These are phyloP conservation scores for Petrolisthes manimaculis DNA, from an alignment of 2,888 invertebrate species.

Conservation along the genomic window DNA sequence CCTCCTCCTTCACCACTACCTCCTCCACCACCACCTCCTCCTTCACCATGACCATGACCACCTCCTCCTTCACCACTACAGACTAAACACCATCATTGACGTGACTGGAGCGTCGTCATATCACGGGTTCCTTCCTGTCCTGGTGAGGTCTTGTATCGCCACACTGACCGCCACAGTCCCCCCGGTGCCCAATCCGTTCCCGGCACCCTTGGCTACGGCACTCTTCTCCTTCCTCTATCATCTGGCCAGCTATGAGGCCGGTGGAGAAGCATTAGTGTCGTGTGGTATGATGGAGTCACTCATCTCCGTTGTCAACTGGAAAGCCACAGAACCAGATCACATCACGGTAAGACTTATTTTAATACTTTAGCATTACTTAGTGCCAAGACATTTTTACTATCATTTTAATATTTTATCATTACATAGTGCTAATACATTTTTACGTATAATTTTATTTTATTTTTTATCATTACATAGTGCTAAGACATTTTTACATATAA, in stretches of 20 bases:
- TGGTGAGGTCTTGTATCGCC: slow-evolving; percentile 84
- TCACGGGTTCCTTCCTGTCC: slow-evolving; percentile 86
- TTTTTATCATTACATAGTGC: too few species aligned
- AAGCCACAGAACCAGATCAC: slow-evolving; percentile 84
- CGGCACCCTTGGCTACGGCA: slow-evolving; percentile 80
- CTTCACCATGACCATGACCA: too few species aligned
- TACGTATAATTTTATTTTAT: too few species aligned
- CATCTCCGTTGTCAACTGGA: slow-evolving; percentile 88
- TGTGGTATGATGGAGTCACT: slow-evolving; percentile 92
- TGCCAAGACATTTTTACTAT: too few species aligned
- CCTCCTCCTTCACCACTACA: slow-evolving; percentile 65
- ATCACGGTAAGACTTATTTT: slow-evolving; percentile 82
- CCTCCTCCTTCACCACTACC: too few species aligned
- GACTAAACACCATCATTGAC: slow-evolving; percentile 81
- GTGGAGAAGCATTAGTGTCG: slow-evolving; percentile 86
- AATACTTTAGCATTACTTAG: too few species aligned
- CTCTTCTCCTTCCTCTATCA: slow-evolving; percentile 91
- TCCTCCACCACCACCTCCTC: too few species aligned
- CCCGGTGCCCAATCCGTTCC: slow-evolving; percentile 65
- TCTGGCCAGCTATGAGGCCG: slow-evolving; percentile 86
- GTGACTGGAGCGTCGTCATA: slow-evolving; percentile 88
- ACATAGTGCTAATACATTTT: too few species aligned
- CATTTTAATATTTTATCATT: too few species aligned
- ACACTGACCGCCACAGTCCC: slow-evolving; percentile 73
- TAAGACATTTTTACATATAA: too few species aligned